A percentile compares a stretch with the other conserved stretches of the same genome.
Conservation (phyloP, 2,797 vertebrate species). For the Sebastes paucispinis region DNA sequence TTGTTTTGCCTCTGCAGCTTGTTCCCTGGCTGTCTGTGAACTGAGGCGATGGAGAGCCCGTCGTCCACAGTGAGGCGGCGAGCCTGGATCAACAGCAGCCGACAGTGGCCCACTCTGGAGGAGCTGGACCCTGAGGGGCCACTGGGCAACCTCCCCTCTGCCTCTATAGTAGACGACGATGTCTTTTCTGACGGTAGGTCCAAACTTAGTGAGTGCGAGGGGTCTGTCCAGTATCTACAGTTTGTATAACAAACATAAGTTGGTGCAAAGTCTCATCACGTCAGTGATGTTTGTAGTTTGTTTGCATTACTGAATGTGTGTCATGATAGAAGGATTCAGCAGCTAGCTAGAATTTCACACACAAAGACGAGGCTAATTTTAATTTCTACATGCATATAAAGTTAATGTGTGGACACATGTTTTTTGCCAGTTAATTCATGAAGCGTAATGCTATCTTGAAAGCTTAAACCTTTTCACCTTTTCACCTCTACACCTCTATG, state of each 20-base stretch:
- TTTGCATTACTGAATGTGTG: no score
- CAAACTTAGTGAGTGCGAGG: background rate
- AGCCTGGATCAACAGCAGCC: slow-evolving; percentile 86
- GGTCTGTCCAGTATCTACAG: background rate
- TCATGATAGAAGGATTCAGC: no score
- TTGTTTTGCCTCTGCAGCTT: background rate
- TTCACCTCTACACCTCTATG: no score
- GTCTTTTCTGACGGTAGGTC: slow-evolving; percentile 76
- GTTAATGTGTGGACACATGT: no score
- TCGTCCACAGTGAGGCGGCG: slow-evolving; percentile 80
- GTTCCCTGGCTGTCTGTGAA: slow-evolving; percentile 12
- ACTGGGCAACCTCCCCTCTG: slow-evolving; percentile 34
- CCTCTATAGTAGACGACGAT: slow-evolving; percentile 67
- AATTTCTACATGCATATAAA: no score
- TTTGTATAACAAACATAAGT: background rate
- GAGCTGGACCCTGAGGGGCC: slow-evolving; percentile 46
- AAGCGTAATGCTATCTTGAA: no score
- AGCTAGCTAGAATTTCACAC: no score
- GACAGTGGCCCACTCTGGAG: slow-evolving; percentile 75
- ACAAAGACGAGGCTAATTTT: no score
- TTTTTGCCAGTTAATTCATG: no score
- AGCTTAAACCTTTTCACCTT: no score
- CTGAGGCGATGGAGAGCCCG: slow-evolving; percentile 77
- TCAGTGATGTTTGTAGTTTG: no score
- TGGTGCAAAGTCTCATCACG: no score